Conservation (phyloP, 2,113 vertebrate genomes). For the Trematocara zebra region DNA sequence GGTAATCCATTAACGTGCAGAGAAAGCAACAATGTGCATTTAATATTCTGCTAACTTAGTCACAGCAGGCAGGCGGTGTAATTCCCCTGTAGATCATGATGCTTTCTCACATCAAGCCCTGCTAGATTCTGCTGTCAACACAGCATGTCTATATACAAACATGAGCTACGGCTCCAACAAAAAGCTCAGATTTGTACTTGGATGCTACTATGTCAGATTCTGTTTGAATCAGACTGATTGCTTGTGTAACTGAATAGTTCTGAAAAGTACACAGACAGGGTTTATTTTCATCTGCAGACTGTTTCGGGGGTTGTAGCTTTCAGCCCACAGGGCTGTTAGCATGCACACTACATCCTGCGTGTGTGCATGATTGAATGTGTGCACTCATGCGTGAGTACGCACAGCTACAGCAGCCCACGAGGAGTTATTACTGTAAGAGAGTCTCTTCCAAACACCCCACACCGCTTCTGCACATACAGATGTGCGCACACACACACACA, state of each 20-base stretch:
- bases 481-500: neutral
- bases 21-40: neutral
- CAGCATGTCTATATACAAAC: slow-evolving; percentile 38
- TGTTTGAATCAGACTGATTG: slow-evolving; percentile 12
- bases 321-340: slow-evolving; percentile 22
- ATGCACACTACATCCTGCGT: neutral
- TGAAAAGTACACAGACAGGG: slow-evolving; percentile 12
- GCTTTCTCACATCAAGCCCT: neutral
- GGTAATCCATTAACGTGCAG: neutral
- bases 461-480: neutral
- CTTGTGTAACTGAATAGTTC: neutral
- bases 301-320: slow-evolving; percentile 17
- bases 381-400: neutral
- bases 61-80: neutral
- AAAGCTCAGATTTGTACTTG: slow-evolving; percentile 11
- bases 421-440: slow-evolving; percentile 16
- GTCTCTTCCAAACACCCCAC: neutral
- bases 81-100: slow-evolving; percentile 3
- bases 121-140: slow-evolving; percentile 30
- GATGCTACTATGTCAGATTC: neutral
- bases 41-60: neutral
- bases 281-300: slow-evolving; percentile 22
- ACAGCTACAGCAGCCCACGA: neutral
- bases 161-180: slow-evolving; percentile 1
- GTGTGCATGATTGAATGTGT: neutral